Percentiles rank a stretch among this genome's conserved stretches.
phyloP scores from a whole-genome alignment of 2,113 vertebrate species.

The Pipa parva region DNA sequence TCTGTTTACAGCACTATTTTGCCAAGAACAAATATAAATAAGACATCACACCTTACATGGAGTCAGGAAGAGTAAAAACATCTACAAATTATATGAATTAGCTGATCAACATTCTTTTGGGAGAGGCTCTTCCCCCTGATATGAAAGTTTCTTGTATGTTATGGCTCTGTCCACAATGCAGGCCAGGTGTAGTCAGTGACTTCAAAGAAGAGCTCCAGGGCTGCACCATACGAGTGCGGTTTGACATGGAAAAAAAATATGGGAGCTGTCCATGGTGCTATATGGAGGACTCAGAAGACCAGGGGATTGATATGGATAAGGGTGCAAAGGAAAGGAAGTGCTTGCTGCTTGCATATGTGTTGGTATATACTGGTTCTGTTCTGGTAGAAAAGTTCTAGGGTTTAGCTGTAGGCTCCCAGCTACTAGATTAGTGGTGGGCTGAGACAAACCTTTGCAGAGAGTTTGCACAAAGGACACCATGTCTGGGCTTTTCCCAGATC shows the following conservation, averaged over 20 bases:
- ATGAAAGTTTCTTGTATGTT: no score
- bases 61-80: no score
- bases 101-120: no score
- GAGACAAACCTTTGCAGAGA: conserved; percentile 95
- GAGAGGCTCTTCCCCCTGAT: no score
- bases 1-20: no score
- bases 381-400: conserved; percentile 90
- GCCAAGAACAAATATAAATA: no score
- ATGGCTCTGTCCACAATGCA: no score
- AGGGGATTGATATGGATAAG: conserved; percentile 86
- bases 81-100: no score
- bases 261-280: conserved; percentile 93
- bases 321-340: conserved; percentile 71
- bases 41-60: no score
- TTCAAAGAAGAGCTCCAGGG: conserved; percentile 89
- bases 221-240: conserved; percentile 69
- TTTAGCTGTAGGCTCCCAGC: conserved; percentile 96
- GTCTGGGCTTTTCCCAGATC: conserved; percentile 92
- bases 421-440: conserved; percentile 94
- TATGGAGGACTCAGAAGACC: conserved; percentile 95
- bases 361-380: conserved; percentile 84
- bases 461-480: conserved; percentile 94
- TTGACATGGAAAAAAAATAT: conserved; percentile 92
- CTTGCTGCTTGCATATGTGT: conserved; percentile 72
- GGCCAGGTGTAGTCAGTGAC: conserved; percentile 82